Evolutionary conservation across 2,113 vertebrate species (phyloP).

Genomic region (Aphyosemion australe): DNA sequence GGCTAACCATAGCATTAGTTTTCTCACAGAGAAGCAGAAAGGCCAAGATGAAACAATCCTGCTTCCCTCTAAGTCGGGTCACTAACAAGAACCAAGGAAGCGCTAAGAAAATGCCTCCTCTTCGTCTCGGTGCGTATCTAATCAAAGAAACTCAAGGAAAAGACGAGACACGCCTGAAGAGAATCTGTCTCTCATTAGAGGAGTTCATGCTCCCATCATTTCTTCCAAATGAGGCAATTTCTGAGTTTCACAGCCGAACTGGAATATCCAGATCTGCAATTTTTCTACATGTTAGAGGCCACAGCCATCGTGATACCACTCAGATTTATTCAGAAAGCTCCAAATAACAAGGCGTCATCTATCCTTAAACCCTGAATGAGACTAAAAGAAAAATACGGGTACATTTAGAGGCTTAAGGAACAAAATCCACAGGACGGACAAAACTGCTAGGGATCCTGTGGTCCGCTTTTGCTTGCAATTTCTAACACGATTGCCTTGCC

Average conservation of each 20-base stretch:
- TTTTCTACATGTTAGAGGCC: conserved; percentile 14
- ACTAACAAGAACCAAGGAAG: conserved; percentile 49
- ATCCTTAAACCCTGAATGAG: neutral
- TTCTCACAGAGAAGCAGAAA: conserved; percentile 15
- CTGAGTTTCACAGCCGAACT: conserved; percentile 32
- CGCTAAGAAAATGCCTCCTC: conserved; percentile 35
- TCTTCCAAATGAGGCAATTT: conserved; percentile 56
- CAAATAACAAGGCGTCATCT: no score
- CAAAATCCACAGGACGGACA: neutral
- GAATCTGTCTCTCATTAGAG: conserved; percentile 50
- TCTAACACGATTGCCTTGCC: conserved; percentile 38
- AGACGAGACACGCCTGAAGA: conserved; percentile 44
- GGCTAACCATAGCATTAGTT: neutral
- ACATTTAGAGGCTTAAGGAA: neutral
- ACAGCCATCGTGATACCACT: conserved; percentile 10
- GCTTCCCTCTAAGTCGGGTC: conserved; percentile 37
- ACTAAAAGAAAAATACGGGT: neutral
- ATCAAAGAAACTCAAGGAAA: conserved; percentile 49
- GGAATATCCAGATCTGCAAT: conserved; percentile 32
- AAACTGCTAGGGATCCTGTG: neutral
- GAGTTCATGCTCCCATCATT: conserved; percentile 25
- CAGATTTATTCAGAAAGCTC: conserved; percentile 3
- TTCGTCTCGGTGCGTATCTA: conserved; percentile 48
- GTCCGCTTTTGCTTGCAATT: conserved; percentile 25
- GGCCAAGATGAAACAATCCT: conserved; percentile 29